Conservation (phyloP, 2,797 vertebrate species). For the Myotis vivesi region DNA sequence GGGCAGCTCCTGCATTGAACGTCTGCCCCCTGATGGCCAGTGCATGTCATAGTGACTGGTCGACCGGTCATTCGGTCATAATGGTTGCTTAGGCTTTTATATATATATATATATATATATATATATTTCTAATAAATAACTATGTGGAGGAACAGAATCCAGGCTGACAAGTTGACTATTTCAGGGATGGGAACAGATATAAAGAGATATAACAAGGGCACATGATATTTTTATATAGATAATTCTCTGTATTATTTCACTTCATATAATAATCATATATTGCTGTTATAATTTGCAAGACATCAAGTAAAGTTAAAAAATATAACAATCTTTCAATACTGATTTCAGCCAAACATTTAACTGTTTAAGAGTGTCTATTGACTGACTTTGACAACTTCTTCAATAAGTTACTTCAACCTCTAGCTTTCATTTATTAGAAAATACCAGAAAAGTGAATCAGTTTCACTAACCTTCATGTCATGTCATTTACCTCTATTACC, state of each 20-base stretch:
- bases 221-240: neutral
- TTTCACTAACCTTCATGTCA: neutral
- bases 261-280: neutral
- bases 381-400: neutral
- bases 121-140: neutral
- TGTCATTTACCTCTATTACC: neutral
- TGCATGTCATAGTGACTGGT: too few species aligned
- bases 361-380: too few species aligned
- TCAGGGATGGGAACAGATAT: neutral
- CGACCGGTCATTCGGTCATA: rapidly evolving
- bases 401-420: neutral
- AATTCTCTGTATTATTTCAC: neutral
- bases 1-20: too few species aligned
- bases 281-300: neutral
- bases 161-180: neutral
- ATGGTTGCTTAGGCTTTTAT: too few species aligned
- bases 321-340: neutral
- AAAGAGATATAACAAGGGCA: neutral
- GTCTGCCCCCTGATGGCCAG: too few species aligned
- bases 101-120: too few species aligned
- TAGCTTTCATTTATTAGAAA: neutral
- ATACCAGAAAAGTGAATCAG: neutral
- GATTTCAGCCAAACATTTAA: neutral
- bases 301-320: neutral
- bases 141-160: neutral